A percentile compares a stretch with the other conserved stretches of the same genome.
These are phyloP conservation scores for Crypturellus tataupa DNA, from an alignment of 2,797 vertebrate genomes.

Conservation along the genomic window DNA sequence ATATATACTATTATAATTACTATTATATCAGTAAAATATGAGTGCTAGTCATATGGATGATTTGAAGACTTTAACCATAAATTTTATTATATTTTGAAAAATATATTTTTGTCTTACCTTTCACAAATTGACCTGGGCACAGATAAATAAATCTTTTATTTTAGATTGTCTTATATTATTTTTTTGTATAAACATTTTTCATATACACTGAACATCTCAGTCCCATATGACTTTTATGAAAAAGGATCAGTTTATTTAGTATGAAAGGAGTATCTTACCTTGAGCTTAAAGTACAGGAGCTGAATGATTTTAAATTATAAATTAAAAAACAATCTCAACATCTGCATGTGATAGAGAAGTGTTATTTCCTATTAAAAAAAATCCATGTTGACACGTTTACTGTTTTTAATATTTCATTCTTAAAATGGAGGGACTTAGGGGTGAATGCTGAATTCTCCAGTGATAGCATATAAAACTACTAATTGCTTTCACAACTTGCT, in stretches of 20 bases:
- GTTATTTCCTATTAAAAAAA: constrained; percentile 1
- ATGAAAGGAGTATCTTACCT: not conserved
- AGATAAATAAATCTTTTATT: not conserved
- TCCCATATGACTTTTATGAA: not conserved
- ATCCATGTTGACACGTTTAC: not conserved
- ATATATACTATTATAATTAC: not conserved
- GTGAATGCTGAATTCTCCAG: not conserved
- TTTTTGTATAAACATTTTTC: not conserved
- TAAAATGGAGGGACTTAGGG: not conserved
- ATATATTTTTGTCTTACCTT: not conserved
- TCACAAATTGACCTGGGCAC: not conserved
- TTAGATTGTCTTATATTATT: not conserved
- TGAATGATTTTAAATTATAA: not conserved
- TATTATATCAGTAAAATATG: not conserved
- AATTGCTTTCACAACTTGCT: not conserved
- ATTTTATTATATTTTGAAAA: not conserved
- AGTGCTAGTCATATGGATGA: not conserved
- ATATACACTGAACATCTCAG: not conserved
- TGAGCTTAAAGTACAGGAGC: not conserved
- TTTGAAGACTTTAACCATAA: not conserved
- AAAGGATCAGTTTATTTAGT: not conserved
- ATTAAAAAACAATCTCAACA: constrained; percentile 6
- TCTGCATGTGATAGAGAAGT: not conserved
- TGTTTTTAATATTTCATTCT: constrained; percentile 44
- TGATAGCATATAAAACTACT: not conserved